Evolutionary conservation across 2,113 vertebrate species (phyloP), one percentile per base, ranked within the genome.

Genomic region (Falcunculus frontatus): DNA sequence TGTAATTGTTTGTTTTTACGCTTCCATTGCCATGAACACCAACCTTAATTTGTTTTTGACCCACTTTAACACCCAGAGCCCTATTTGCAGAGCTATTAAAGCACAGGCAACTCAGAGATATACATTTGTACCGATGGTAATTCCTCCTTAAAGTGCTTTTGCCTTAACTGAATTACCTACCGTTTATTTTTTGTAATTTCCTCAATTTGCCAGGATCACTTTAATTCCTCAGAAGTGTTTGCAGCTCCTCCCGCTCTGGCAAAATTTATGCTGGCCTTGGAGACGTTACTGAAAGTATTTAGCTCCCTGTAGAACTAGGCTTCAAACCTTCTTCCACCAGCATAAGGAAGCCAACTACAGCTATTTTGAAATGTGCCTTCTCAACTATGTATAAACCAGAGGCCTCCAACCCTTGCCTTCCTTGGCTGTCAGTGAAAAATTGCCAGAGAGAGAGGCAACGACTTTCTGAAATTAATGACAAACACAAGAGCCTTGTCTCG

Each of bases 61-160:
- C 41, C 60, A 44, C 78, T 56, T 72, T 12, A 87, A 56, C 78
- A 76, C 74, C 35, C 52, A 35, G 73, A 81, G 84, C 44, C 52
- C 70, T 79, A 46, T 69, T 65, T 93, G 78, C 62, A 56, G 62
- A 72, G 62, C 69, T 82, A 2, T 84, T 75, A 75, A 78, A 84
- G 90, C 73, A 14, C 44, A 19, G 60, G 25, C 53, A 73, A 15
- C 23, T 6, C 75, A 29, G 57, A 30, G 25, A 56, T 73, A 16
- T 1, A 16, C 49, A 1, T 73, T 80, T 55, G 49, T 79, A n/a
- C 37, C 72, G 74, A 7, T 25, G 65, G 60, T 89, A 79, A 39
- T 79, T 90, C 49, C 29, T 94, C 44, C 74, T 50, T 23, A 59
- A n/a, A 84, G 52, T 56, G 55, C 55, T 63, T 93, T 84, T 79